A percentile compares a stretch with the other conserved stretches of the same genome.
phyloP scores from a whole-genome alignment of 1,140 invertebrate species.

The Diabrotica virgifera region DNA sequence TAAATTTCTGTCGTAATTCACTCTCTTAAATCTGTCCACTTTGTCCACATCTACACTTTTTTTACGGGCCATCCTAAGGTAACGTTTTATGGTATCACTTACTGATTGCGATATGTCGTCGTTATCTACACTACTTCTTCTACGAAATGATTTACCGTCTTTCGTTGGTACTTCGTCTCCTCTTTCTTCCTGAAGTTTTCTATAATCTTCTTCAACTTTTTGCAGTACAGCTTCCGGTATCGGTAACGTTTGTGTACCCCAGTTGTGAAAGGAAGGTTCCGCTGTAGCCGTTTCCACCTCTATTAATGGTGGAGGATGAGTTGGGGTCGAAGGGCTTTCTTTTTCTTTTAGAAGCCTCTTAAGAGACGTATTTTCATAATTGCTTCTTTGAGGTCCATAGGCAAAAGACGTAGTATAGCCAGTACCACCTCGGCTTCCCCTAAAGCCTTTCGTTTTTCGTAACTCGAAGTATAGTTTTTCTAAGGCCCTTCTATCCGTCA shows the following conservation, averaged over 20 bases:
- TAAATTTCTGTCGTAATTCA: conserved; percentile 83
- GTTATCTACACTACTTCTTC: conserved; percentile 72
- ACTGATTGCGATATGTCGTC: conserved; percentile 82
- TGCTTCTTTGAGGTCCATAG: conserved; percentile 20
- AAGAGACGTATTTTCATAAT: conserved; percentile 34
- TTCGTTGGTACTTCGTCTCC: conserved; percentile 45
- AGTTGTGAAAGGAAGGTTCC: conserved; percentile 51
- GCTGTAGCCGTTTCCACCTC: conserved; percentile 61
- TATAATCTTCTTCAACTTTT: conserved; percentile 52
- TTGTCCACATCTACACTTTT: conserved; percentile 79
- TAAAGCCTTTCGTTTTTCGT: conserved; percentile 65
- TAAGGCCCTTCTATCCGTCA: conserved; percentile 67
- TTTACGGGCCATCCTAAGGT: conserved; percentile 79
- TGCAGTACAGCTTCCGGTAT: conserved; percentile 55
- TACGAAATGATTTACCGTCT: conserved; percentile 47
- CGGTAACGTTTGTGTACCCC: conserved; percentile 61
- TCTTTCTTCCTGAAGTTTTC: conserved; percentile 45
- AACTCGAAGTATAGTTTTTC: conserved; percentile 71
- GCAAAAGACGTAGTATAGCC: conserved; percentile 26
- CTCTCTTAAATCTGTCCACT: conserved; percentile 76
- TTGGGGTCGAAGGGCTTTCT: conserved; percentile 24
- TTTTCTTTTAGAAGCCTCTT: conserved; percentile 42
- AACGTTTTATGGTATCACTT: conserved; percentile 79
- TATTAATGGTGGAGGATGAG: conserved; percentile 61
- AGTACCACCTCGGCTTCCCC: conserved; percentile 50